Conservation (phyloP, 2,888 invertebrate genomes). For the Laothoe populi region DNA sequence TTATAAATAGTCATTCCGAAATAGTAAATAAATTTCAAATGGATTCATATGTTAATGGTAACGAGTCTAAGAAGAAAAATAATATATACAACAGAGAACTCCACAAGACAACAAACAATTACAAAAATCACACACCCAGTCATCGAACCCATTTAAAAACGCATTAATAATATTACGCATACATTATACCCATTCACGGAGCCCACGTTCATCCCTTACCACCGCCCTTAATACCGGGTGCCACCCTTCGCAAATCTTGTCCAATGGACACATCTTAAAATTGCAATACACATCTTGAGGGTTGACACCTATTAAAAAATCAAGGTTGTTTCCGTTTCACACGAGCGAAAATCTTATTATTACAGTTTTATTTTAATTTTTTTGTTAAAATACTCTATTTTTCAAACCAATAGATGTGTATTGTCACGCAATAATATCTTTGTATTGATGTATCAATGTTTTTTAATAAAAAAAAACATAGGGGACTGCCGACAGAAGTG, state of each 20-base stretch:
- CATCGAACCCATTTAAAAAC: slow-evolving; percentile 13
- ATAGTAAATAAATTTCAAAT: no score
- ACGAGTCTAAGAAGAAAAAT: no score
- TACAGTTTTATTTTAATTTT: neutral
- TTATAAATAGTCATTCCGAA: no score
- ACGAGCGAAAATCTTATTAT: slow-evolving; percentile 20
- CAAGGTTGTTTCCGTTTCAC: slow-evolving; percentile 10
- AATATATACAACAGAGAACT: neutral
- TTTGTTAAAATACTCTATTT: neutral
- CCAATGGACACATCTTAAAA: slow-evolving; percentile 26
- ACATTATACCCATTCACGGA: slow-evolving; percentile 5
- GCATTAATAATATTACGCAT: slow-evolving; percentile 17
- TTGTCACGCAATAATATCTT: neutral
- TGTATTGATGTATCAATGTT: slow-evolving; percentile 12
- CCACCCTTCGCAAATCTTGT: slow-evolving; percentile 24
- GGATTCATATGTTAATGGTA: no score
- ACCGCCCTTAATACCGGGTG: neutral
- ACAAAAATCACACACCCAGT: slow-evolving; percentile 12
- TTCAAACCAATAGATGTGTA: neutral
- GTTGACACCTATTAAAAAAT: slow-evolving; percentile 9
- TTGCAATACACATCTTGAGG: slow-evolving; percentile 24
- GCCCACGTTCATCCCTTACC: neutral
- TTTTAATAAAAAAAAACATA: neutral
- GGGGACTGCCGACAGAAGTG: no score
- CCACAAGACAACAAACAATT: neutral